phyloP scores from a whole-genome alignment of 2,888 invertebrate species.

The Agrypnus murinus region DNA sequence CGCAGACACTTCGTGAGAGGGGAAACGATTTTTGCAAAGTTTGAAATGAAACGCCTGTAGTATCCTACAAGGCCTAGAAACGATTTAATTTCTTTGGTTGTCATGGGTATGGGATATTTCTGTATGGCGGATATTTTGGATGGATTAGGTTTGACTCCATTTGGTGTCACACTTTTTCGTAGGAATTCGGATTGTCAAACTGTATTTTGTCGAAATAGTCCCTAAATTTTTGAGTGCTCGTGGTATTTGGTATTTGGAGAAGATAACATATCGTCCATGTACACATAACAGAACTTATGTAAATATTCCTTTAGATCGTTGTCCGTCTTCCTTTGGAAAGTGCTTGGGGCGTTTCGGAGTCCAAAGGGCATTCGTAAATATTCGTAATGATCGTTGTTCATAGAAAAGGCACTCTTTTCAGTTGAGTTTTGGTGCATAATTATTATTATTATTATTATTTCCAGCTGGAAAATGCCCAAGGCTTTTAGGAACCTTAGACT shows the following conservation, averaged over 20 bases:
- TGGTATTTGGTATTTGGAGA: slow-evolving; percentile 38
- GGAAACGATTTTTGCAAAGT: slow-evolving; percentile 38
- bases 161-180: slow-evolving; percentile 34
- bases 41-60: slow-evolving; percentile 35
- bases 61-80: slow-evolving; percentile 41
- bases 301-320: slow-evolving; percentile 34
- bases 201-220: slow-evolving; percentile 42
- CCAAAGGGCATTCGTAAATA: slow-evolving; percentile 47
- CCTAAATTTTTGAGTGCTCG: slow-evolving; percentile 37
- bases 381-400: slow-evolving; percentile 50
- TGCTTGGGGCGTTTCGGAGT: slow-evolving; percentile 41
- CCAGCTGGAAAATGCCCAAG: too few relatives aligned
- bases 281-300: slow-evolving; percentile 41
- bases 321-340: slow-evolving; percentile 45
- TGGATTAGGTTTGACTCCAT: slow-evolving; percentile 45
- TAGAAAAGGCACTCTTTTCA: slow-evolving; percentile 48
- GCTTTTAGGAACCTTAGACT: too few relatives aligned
- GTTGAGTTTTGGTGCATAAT: slow-evolving; percentile 44
- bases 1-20: slow-evolving; percentile 36
- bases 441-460: too few relatives aligned
- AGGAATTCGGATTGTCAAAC: slow-evolving; percentile 45
- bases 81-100: slow-evolving; percentile 37
- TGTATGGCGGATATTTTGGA: slow-evolving; percentile 37
- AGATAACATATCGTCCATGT: slow-evolving; percentile 46
- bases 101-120: slow-evolving; percentile 44